Evolutionary conservation across 2,797 vertebrate species (phyloP), one percentile per base, ranked within the genome.

Genomic region (Sciaenops ocellatus): DNA sequence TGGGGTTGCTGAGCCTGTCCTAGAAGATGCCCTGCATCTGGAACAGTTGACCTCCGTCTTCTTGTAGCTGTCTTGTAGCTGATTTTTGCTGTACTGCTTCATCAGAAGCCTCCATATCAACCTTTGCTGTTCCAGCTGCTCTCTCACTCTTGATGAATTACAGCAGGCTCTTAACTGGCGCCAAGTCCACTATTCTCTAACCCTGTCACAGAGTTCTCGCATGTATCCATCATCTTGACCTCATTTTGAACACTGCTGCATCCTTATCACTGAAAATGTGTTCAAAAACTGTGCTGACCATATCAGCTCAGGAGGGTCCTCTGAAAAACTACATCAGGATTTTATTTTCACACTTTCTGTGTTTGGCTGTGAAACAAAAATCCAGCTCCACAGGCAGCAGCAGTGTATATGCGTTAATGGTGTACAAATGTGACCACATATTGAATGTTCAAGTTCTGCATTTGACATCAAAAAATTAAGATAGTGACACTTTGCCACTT

Each of bases 191-290:
- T 54, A 3, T 61, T 47, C 61, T 73, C 48, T 34, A 34, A 26
- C 11, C n/a, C 50, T 64, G 60, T 59, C 76, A 55, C 17, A 55
- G n/a, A 16, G 20, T 38, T 69, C 28, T 17, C 60, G 4, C 63
- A 34, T 73, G 50, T 82, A 63, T 87, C 61, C 69, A 52, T 78
- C 66, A 70, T 80, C n/a, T 66, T 69, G 73, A 74, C 48, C 62
- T 87, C 47, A 18, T 79, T 71, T 77, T 28, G 4, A 76, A 24
- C 57, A 50, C 20, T n/a, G 50, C 18, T 60, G 46, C 52, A 38
- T 42, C 24, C 18, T 54, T 20, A n/a, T 59, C 41, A 48, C 18
- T 65, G 16, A 60, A 52, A 61, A 66, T 50, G 24, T 59, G n/a
- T 75, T n/a, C 5, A 22, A 11, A 56, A 42, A 42, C 34, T 20